Conservation (phyloP, 2,113 vertebrate genomes). For the human (Homo sapiens) region DNA sequence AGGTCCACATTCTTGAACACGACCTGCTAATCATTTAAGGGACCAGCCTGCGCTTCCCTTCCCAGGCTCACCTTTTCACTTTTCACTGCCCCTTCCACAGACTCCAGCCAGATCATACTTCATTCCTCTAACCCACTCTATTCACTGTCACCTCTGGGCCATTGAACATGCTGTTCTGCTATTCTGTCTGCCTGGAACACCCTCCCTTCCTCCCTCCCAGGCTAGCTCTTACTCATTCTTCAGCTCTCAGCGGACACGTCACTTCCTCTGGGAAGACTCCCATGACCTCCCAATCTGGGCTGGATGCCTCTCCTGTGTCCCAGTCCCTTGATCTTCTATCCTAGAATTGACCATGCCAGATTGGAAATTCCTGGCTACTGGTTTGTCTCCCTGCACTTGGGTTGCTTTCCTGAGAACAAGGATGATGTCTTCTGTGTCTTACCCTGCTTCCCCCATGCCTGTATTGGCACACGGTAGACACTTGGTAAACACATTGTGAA, state of each 20-base stretch:
- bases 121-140: background rate
- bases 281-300: conserved; percentile 49
- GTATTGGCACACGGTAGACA: background rate
- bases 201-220: conserved; percentile 8
- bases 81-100: background rate
- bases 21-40: background rate
- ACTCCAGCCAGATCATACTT: background rate
- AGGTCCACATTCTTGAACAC: background rate
- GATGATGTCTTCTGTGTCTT: background rate
- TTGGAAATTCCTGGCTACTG: background rate
- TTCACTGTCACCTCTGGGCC: conserved; percentile 47
- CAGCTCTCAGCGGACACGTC: conserved; percentile 28
- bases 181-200: conserved; percentile 55
- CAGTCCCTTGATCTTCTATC: background rate
- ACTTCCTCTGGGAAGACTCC: conserved; percentile 76
- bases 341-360: background rate
- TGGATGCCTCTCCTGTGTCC: background rate
- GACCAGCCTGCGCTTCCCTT: background rate
- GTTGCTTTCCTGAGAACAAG: background rate
- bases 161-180: conserved; percentile 50
- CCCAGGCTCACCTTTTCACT: background rate
- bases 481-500: background rate
- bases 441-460: background rate
- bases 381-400: background rate
- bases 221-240: conserved; percentile 74